Percentiles rank a stretch among this genome's conserved stretches.
These are phyloP conservation scores for Galerucella nymphaeae DNA, from an alignment of 2,888 invertebrate species.

Conservation along the genomic window DNA sequence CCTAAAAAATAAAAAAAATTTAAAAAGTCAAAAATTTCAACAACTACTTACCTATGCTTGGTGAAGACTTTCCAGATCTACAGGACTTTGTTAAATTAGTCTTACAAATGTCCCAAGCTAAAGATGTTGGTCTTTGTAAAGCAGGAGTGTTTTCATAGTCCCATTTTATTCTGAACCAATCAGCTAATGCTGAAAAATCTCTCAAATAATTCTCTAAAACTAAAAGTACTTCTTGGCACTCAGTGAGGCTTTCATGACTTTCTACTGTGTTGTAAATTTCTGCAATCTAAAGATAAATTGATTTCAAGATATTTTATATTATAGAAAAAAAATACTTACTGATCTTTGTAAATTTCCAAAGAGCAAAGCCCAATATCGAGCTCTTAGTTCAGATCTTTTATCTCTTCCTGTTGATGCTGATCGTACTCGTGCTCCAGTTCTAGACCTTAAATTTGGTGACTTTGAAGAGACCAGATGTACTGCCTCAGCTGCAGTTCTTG, in stretches of 20 bases:
- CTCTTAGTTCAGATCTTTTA: slow-evolving; percentile 87
- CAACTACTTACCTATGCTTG: slow-evolving; percentile 57
- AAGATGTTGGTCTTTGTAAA: slow-evolving; percentile 85
- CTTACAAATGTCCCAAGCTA: slow-evolving; percentile 97
- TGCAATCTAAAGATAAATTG: slow-evolving; percentile 71
- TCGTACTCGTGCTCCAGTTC: slow-evolving; percentile 74
- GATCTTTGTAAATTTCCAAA: slow-evolving; percentile 94
- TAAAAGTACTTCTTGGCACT: slow-evolving; percentile 95
- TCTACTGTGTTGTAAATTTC: slow-evolving; percentile 97
- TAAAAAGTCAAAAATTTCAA: slow-evolving; percentile 1
- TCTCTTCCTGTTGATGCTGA: slow-evolving; percentile 89
- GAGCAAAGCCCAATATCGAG: slow-evolving; percentile 94
- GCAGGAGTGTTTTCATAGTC: slow-evolving; percentile 91
- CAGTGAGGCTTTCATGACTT: slow-evolving; percentile 91
- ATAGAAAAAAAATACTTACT: slow-evolving; percentile 64
- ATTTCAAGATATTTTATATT: background rate
- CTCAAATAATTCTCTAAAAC: slow-evolving; percentile 94
- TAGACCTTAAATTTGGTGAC: slow-evolving; percentile 42
- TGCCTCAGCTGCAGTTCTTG: slow-evolving; percentile 60
- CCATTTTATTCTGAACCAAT: slow-evolving; percentile 94
- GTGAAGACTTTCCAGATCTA: slow-evolving; percentile 64
- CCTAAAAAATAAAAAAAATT: slow-evolving; percentile 48
- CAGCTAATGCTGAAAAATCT: slow-evolving; percentile 93
- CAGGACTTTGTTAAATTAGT: slow-evolving; percentile 68
- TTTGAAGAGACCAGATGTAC: slow-evolving; percentile 29